Percentiles rank a stretch among this genome's conserved stretches.
These are phyloP conservation scores for Coremacera marginata DNA, from an alignment of 2,888 invertebrate genomes.

Conservation along the genomic window DNA sequence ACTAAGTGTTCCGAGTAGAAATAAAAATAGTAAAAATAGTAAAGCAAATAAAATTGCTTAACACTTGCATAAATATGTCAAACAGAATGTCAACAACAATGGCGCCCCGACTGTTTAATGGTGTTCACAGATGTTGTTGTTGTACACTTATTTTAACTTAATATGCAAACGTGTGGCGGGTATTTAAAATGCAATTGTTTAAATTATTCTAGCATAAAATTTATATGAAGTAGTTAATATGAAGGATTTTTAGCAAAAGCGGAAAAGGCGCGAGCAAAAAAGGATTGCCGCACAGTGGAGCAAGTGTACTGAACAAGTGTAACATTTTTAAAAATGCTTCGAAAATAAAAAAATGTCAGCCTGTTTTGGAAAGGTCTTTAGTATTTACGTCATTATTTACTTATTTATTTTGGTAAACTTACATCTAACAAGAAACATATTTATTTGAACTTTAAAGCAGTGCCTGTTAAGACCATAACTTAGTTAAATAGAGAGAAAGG, in stretches of 20 bases:
- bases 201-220: constrained; percentile 44
- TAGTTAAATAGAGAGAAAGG: no score
- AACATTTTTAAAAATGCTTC: no score
- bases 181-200: constrained; percentile 50
- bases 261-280: constrained; percentile 20
- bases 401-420: no score
- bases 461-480: no score
- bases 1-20: no score
- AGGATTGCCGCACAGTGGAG: constrained; percentile 17
- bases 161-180: constrained; percentile 57
- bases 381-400: no score
- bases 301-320: not conserved
- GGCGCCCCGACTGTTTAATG: constrained; percentile 8
- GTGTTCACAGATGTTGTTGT: constrained; percentile 15
- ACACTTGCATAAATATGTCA: constrained; percentile 38
- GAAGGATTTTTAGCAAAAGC: not conserved
- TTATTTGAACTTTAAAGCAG: no score
- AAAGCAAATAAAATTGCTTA: constrained; percentile 31
- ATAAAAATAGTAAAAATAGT: constrained; percentile 35
- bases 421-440: no score
- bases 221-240: constrained; percentile 31
- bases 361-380: no score
- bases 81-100: constrained; percentile 22
- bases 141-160: constrained; percentile 47
- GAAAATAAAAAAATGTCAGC: no score